Evolutionary conservation across 2,113 vertebrate species (phyloP).

Genomic region (Opisthocomus hoazin): DNA sequence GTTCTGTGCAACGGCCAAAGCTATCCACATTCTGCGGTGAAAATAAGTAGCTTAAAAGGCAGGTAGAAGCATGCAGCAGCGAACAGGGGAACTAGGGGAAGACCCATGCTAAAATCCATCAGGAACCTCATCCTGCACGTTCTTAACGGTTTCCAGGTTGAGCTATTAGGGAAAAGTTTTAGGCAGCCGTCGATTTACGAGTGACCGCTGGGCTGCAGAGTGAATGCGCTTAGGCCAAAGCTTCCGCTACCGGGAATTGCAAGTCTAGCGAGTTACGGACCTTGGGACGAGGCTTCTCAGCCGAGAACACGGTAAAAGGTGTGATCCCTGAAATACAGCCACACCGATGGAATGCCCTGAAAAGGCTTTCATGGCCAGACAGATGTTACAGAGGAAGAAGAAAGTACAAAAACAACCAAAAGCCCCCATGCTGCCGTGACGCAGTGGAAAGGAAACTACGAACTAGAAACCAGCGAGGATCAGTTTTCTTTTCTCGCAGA

Average conservation of each 20-base stretch:
- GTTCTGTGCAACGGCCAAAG: neutral
- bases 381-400: neutral
- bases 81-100: neutral
- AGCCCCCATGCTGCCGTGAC: rapidly evolving
- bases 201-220: neutral
- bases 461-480: neutral
- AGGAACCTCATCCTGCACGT: neutral
- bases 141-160: neutral
- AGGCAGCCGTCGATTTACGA: neutral
- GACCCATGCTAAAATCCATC: neutral
- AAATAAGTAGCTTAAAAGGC: neutral
- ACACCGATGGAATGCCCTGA: neutral
- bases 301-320: rapidly evolving
- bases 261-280: neutral
- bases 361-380: neutral
- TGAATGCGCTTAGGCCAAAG: neutral
- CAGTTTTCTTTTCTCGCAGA: neutral
- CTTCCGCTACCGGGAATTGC: neutral
- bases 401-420: neutral
- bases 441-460: neutral
- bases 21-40: neutral
- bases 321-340: neutral
- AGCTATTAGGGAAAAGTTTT: neutral
- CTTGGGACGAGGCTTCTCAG: neutral
- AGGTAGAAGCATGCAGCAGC: neutral